Conservation (phyloP, 2,113 vertebrate species). For the Pica pica region DNA sequence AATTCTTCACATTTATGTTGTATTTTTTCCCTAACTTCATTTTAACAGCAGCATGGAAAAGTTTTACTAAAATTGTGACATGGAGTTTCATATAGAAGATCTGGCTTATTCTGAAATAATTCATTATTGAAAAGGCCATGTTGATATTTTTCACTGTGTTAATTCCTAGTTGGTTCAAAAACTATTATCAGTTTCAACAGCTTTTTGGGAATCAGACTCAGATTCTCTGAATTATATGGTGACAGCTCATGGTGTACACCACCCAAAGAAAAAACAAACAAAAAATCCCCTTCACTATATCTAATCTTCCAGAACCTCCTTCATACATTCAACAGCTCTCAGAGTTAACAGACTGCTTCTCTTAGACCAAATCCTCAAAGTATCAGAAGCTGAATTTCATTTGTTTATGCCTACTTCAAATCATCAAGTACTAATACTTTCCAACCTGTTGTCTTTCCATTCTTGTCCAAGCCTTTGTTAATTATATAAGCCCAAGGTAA, state of each 20-base stretch:
- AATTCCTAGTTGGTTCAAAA: neutral
- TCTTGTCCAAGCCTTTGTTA: neutral
- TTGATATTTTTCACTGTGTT: neutral
- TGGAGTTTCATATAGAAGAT: neutral
- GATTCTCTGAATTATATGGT: neutral
- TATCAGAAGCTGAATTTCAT: neutral
- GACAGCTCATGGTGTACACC: neutral
- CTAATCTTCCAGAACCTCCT: neutral
- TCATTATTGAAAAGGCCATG: neutral
- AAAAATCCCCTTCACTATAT: neutral
- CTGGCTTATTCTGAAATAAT: neutral
- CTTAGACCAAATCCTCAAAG: neutral
- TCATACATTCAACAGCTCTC: neutral
- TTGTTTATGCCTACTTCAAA: neutral
- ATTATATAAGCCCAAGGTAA: neutral
- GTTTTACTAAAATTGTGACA: neutral
- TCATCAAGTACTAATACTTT: neutral
- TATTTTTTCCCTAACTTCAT: neutral
- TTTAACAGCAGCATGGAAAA: neutral
- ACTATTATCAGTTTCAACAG: neutral
- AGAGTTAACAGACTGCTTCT: neutral
- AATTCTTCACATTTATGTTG: neutral
- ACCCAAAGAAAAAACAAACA: neutral
- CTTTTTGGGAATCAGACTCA: neutral
- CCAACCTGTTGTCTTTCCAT: neutral